phyloP scores from a whole-genome alignment of 2,113 vertebrate species.

The Coptodon rendalli region DNA sequence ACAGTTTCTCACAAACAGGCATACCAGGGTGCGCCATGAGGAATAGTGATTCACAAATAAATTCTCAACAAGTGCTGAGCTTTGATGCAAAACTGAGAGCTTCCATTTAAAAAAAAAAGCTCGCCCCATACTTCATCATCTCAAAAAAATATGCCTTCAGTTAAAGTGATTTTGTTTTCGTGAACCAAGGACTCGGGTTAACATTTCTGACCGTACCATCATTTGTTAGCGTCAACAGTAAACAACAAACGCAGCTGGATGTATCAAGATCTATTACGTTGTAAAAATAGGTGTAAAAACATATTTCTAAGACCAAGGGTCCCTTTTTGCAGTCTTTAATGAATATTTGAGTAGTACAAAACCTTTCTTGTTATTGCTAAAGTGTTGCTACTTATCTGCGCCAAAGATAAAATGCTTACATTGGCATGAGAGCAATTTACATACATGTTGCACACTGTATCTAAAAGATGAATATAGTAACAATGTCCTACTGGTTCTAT shows the following conservation, averaged over 20 bases:
- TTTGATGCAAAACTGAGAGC: background rate
- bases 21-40: background rate
- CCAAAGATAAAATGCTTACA: background rate
- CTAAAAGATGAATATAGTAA: background rate
- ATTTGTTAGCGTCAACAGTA: background rate
- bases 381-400: background rate
- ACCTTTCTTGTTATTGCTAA: background rate
- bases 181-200: background rate
- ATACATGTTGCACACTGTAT: background rate
- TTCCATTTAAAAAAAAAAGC: background rate
- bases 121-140: background rate
- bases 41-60: background rate
- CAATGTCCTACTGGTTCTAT: background rate
- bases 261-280: background rate
- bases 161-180: slow-evolving; percentile 7
- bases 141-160: background rate
- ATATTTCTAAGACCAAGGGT: background rate
- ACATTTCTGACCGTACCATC: background rate
- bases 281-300: background rate
- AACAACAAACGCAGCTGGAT: background rate
- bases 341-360: background rate
- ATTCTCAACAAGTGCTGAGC: background rate
- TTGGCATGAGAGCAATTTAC: background rate
- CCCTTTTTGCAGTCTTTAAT: background rate
- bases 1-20: background rate